Evolutionary conservation across 2,113 vertebrate genomes (phyloP).

Genomic region (Campylorhamphus procurvoides): DNA sequence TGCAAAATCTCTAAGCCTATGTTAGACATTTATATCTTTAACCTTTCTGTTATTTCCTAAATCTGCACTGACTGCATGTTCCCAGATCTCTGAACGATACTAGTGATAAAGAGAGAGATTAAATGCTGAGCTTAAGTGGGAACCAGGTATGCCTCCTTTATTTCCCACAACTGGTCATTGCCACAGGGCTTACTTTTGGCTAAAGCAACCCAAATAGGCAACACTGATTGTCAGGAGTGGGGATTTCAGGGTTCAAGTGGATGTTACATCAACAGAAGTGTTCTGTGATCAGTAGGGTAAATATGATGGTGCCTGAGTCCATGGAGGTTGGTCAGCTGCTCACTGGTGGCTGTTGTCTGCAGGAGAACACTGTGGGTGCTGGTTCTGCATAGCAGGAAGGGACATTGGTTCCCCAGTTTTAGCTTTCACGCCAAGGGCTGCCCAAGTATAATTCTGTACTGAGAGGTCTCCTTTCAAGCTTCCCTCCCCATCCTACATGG

Average conservation of each 20-base stretch:
- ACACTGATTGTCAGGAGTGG: background rate
- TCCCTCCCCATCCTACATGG: background rate
- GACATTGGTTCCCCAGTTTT: background rate
- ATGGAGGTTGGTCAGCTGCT: background rate
- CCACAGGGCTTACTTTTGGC: background rate
- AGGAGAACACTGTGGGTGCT: background rate
- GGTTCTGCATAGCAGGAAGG: background rate
- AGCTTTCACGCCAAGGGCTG: background rate
- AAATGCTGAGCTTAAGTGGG: background rate
- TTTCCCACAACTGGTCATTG: background rate
- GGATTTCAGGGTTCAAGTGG: background rate
- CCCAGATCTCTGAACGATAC: background rate
- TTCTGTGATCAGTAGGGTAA: background rate
- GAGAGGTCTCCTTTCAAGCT: background rate
- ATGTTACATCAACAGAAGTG: background rate
- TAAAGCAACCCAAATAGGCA: background rate
- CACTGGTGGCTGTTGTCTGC: background rate
- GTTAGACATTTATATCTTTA: background rate
- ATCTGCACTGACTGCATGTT: background rate
- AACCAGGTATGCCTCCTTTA: background rate
- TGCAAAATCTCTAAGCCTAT: background rate
- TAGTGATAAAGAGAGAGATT: background rate
- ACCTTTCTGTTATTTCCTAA: background rate
- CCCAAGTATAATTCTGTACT: background rate
- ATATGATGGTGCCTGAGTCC: accelerated